phyloP scores from a whole-genome alignment of 2,113 vertebrate genomes.

The Cyanoramphus novaezelandiae region DNA sequence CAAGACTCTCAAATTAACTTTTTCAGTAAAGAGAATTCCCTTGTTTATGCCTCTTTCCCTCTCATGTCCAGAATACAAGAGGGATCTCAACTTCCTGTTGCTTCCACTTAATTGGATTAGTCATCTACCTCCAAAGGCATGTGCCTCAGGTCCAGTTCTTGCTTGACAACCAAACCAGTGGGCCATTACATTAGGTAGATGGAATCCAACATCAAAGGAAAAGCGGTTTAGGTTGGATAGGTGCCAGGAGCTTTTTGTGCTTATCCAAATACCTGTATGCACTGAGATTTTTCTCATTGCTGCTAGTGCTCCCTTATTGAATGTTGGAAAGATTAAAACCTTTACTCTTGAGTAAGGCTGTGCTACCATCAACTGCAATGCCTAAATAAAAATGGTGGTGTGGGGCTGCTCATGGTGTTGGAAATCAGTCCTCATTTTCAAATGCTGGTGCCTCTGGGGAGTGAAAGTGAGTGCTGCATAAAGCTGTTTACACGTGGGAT shows the following conservation, averaged over 20 bases:
- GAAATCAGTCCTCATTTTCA: background rate
- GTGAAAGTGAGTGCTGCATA: background rate
- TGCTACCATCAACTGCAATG: background rate
- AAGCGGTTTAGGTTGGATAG: slow-evolving; percentile 33
- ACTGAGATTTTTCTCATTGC: background rate
- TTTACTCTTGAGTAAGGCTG: background rate
- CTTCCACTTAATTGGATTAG: slow-evolving; percentile 47
- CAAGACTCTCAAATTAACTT: background rate
- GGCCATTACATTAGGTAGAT: slow-evolving; percentile 42
- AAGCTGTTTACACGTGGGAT: background rate
- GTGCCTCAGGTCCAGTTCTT: slow-evolving; percentile 51
- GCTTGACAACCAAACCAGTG: slow-evolving; percentile 56
- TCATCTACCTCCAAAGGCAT: slow-evolving; percentile 20
- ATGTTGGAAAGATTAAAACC: background rate
- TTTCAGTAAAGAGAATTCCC: background rate
- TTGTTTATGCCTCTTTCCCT: background rate
- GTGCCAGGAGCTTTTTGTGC: slow-evolving; percentile 33
- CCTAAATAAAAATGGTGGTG: background rate
- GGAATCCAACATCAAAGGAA: slow-evolving; percentile 60
- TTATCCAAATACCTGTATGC: slow-evolving; percentile 41
- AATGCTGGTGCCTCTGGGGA: background rate
- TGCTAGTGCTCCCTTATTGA: background rate
- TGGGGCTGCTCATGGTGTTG: background rate
- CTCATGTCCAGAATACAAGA: background rate
- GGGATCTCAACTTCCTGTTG: background rate